Base-by-base conservation (phyloP, 2,888 invertebrate genomes). In the Adelognathus sp. region DNA sequence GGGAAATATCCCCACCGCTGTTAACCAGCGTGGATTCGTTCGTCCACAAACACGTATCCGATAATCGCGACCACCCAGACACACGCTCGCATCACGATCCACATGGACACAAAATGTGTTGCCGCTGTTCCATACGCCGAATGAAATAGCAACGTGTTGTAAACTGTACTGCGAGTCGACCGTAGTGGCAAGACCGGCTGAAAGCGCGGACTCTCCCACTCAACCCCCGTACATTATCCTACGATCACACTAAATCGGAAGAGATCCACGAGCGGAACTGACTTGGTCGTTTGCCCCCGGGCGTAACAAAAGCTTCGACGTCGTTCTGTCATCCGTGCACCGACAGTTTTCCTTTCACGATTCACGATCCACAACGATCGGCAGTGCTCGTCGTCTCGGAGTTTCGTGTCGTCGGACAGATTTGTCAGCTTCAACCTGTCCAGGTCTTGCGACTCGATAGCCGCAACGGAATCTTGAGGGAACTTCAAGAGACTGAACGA, bases 171-270 rank as follows among this genome's bases (percentile, higher is more conserved):
- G n/a, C n/a, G n/a, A n/a, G n/a, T n/a, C 18, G 3, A 50, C 18
- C 11, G n/a, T 21, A 21, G 3, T 21, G 46, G n/a, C 21, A 39
- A 54, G 24, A 41, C 54, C 54, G 39, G 54, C 54, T 54, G 29
- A 27, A 54, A 54, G 54, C 54, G 54, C 54, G 29, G 31, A 60
- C 60, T n/a, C 27, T 71, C 52, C 41, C 74, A 56, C 77, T n/a
- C n/a, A n/a, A n/a, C 66, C 70, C 58, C 58, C 73, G 21, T 33
- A 46, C 56, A 39, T 67, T 72, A 67, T 76, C 66, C 82, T n/a
- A 76, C 81, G 76, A 79, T 81, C 83, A 79, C 75, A 54, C 81
- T 58, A 71, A 50, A 82, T 81, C 76, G 60, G 50, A 67, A 60
- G 76, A 74, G 44, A 74, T 69, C 69, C 74, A 71, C 77, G 79